phyloP scores from a whole-genome alignment of 2,113 vertebrate genomes.

The Taurulus bubalis region DNA sequence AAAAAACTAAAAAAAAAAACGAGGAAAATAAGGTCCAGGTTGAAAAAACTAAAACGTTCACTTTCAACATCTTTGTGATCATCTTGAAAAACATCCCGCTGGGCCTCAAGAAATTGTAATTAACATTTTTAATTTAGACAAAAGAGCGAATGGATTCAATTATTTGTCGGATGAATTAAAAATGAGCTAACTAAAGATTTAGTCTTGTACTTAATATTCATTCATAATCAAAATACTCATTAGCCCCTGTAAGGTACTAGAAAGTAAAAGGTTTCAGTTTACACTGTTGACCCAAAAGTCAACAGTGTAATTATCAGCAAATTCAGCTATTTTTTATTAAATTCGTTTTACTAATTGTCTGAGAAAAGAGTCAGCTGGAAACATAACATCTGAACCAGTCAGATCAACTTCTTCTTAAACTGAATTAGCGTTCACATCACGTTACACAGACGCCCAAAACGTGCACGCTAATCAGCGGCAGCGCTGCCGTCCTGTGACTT shows the following conservation, averaged over 20 bases:
- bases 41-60: no score
- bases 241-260: neutral
- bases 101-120: no score
- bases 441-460: neutral
- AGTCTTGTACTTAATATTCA: no score
- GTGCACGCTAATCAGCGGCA: constrained; percentile 66
- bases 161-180: no score
- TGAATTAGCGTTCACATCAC: neutral
- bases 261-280: neutral
- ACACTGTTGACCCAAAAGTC: neutral
- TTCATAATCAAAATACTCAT: neutral
- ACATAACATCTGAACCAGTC: neutral
- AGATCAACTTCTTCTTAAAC: neutral
- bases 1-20: no score
- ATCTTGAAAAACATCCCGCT: no score
- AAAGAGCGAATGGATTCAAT: no score
- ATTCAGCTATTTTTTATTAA: neutral
- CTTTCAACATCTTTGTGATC: neutral
- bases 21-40: no score
- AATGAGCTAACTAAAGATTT: no score
- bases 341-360: no score
- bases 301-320: neutral
- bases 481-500: constrained; percentile 74
- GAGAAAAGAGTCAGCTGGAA: neutral
- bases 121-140: neutral